Percentiles rank a stretch among this genome's conserved stretches.
Conservation (phyloP, 2,113 vertebrate genomes). For the Labeo catla region DNA sequence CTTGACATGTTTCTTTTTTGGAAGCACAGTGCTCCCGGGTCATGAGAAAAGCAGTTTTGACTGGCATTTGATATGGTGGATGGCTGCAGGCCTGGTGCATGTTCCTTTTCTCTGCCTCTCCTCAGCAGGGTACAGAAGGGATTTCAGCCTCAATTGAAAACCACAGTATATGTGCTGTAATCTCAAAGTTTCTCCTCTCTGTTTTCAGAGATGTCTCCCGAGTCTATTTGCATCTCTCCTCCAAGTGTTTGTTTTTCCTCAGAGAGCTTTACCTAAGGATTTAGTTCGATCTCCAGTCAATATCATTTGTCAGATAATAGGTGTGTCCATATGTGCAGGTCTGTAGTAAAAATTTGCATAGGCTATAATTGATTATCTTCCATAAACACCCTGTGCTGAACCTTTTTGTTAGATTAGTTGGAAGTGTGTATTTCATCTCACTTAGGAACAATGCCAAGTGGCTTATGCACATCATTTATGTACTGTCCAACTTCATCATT, state of each 20-base stretch:
- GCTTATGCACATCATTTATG: neutral
- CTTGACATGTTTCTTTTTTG: neutral
- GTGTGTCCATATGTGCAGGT: neutral
- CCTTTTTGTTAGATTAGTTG: neutral
- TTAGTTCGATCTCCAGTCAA: conserved; percentile 2
- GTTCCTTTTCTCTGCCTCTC: conserved; percentile 20
- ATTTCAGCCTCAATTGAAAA: neutral
- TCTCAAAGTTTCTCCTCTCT: conserved; percentile 7
- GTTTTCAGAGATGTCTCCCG: neutral
- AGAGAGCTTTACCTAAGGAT: neutral
- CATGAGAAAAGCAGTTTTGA: conserved; percentile 41
- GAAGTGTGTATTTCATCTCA: neutral
- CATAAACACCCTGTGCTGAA: neutral
- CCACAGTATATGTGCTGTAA: neutral
- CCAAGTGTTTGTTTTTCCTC: neutral
- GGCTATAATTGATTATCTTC: neutral
- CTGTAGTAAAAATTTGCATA: conserved; percentile 1
- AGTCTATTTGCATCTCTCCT: conserved; percentile 30
- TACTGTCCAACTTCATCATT: neutral
- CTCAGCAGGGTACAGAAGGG: conserved; percentile 2
- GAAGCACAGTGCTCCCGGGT: conserved; percentile 5
- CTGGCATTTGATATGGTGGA: conserved; percentile 21
- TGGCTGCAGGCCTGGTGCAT: conserved; percentile 23
- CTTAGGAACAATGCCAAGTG: neutral
- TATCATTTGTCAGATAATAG: neutral